These are phyloP conservation scores for Eupsilia transversa DNA, from an alignment of 2,888 invertebrate genomes.

Conservation along the genomic window DNA sequence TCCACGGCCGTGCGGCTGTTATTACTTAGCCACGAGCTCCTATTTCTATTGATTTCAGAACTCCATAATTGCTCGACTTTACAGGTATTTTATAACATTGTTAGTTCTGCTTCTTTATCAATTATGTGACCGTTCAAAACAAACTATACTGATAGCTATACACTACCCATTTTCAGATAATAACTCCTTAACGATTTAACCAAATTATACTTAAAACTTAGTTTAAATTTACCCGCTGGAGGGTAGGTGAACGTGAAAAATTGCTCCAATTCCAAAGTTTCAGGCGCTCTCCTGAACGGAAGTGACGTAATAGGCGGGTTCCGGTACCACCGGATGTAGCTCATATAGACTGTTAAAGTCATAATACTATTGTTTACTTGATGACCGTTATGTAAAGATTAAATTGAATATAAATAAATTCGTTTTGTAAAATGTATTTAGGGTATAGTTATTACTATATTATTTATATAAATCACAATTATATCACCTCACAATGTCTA, in stretches of 20 bases:
- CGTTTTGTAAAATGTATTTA: background rate
- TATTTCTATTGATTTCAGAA: too few relatives aligned
- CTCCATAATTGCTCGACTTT: background rate
- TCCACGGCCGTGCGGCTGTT: too few relatives aligned
- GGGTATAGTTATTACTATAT: too few relatives aligned
- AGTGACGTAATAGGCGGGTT: conserved; percentile 80
- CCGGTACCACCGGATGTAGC: conserved; percentile 75
- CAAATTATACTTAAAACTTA: conserved; percentile 65
- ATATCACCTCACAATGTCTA: too few relatives aligned
- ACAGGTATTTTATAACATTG: background rate
- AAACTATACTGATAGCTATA: background rate
- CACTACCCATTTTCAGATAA: conserved; percentile 32
- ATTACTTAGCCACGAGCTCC: too few relatives aligned
- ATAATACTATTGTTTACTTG: conserved; percentile 50
- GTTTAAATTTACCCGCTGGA: conserved; percentile 60
- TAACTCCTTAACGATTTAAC: conserved; percentile 61
- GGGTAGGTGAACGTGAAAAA: conserved; percentile 73
- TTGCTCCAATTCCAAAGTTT: conserved; percentile 75
- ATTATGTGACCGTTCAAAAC: background rate
- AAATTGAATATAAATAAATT: conserved; percentile 1
- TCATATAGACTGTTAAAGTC: conserved; percentile 54
- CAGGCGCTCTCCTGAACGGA: conserved; percentile 70
- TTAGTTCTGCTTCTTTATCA: too few relatives aligned
- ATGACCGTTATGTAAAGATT: conserved; percentile 9
- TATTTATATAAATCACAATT: too few relatives aligned